Conservation (phyloP, 1,140 invertebrate genomes). For the Drosophila tani region DNA sequence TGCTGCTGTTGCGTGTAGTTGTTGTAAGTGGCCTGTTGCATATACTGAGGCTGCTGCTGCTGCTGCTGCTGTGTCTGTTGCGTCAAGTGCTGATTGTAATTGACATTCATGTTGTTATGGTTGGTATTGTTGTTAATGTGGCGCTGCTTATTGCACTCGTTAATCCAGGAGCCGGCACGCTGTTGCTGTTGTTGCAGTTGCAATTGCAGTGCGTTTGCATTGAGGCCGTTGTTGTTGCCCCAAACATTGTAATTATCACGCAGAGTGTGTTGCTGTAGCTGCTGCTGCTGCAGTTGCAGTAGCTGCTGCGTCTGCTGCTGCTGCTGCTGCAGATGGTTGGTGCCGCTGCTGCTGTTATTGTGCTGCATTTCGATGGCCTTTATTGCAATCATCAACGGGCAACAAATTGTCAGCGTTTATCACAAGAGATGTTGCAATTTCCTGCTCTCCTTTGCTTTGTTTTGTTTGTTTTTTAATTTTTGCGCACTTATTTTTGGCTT, state of each 20-base stretch:
- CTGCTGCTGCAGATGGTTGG: slow-evolving; percentile 49
- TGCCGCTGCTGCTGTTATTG: slow-evolving; percentile 58
- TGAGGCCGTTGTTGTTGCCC: slow-evolving; percentile 38
- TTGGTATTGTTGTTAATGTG: slow-evolving; percentile 45
- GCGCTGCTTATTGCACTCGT: slow-evolving; percentile 57
- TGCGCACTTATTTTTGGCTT: slow-evolving; percentile 43
- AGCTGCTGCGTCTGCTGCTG: slow-evolving; percentile 30
- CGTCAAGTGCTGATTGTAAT: slow-evolving; percentile 71
- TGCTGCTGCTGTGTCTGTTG: slow-evolving; percentile 53
- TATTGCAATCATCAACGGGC: slow-evolving; percentile 75
- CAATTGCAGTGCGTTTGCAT: slow-evolving; percentile 39
- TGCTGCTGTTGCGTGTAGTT: slow-evolving; percentile 47
- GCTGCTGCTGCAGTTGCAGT: slow-evolving; percentile 23
- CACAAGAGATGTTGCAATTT: slow-evolving; percentile 61
- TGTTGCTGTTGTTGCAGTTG: slow-evolving; percentile 51
- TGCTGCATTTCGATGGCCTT: slow-evolving; percentile 74
- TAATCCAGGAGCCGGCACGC: slow-evolving; percentile 45
- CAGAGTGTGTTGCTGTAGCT: slow-evolving; percentile 50
- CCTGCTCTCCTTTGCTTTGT: slow-evolving; percentile 28
- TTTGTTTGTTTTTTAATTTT: slow-evolving; percentile 11
- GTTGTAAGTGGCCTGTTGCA: slow-evolving; percentile 38
- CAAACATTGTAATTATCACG: slow-evolving; percentile 61
- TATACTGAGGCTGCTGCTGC: slow-evolving; percentile 43
- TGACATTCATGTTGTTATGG: slow-evolving; percentile 54
- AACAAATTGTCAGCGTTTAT: slow-evolving; percentile 75